Evolutionary conservation across 2,797 vertebrate genomes (phyloP), one percentile per base, ranked within the genome.

Genomic region (Pterois miles): DNA sequence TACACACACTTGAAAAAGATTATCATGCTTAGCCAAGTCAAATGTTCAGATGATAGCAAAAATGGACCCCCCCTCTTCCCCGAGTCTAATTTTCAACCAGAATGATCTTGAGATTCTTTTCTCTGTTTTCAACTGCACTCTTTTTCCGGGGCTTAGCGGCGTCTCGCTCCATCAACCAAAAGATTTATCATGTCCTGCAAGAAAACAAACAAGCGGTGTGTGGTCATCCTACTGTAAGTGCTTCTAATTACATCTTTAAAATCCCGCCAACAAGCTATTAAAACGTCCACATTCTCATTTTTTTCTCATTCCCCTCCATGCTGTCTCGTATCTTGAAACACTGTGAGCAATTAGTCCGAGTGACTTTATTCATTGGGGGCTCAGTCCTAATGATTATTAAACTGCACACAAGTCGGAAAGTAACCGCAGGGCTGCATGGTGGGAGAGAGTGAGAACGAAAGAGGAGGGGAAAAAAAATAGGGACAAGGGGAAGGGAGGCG

Each of bases 291-390:
- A 80, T 88, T 86, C 74, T 84, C 33, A 60, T 76, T 85, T 86
- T 86, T 86, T 86, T 82, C 79, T 74, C 60, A 74, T 82, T 84
- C 78, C 48, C 81, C 38, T 67, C 58, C 57, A 62, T 48, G 62
- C 78, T 76, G 83, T 78, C 82, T 81, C 62, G 71, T 92, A 92
- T 92, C 91, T 93, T 79, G 80, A 94, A 94, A 94, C 92, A 88
- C 91, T 86, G 91, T 54, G 78, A 94, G 89, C 91, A 93, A 94
- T 95, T 95, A 94, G 92, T 90, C 91, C 90, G 64, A 94, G 92
- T 91, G 93, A 94, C 90, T 95, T 93, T 91, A 95, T 95, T 95
- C 90, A 95, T 94, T 93, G 93, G 84, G 85, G 87, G 81, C 83
- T 80, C 75, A 33, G 76, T 93, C 89, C 90, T 94, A 92, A 94